Evolutionary conservation across 37 sponge, comb jelly and placozoan genomes (phyloP), one percentile per base, ranked within the genome.

Genomic region (Cladorhizidae sp.): DNA sequence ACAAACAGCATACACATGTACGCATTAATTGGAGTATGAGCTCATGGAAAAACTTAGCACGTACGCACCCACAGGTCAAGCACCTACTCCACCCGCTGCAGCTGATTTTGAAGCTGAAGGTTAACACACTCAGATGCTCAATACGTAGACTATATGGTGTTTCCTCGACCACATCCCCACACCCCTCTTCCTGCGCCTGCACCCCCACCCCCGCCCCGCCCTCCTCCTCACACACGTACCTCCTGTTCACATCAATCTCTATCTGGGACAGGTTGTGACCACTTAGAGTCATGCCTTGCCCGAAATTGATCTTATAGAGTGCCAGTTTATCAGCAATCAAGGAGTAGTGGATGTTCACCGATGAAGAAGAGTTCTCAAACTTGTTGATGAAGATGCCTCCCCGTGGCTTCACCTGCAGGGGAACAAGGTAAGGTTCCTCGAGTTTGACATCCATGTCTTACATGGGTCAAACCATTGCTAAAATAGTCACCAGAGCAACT

Each of bases 241-340:
- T 80, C 36, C 87, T 55, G 56, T 86, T 75, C 1, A 86, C 41
- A n/a, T 78, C 86, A 3, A 72, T 21, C 22, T 32, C 69, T 62
- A 73, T 41, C 75, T 63, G 12, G 21, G 21, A 23, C 14, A 11
- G 14, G 33, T 25, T 23, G 28, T 43, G 40, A 8, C 45, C 35
- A 42, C 32, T 59, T 20, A 20, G 1, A 1, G 1, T 37, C 23
- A 51, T 33, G 55, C 21, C 26, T 2, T 51, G 42, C n/a, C 1
- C 28, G 9, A 28, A 45, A 3, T 50, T 5, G n/a, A 25, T 29
- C 31, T 57, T 57, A 33, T 73, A 82, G 29, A 90, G 58, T 1
- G 63, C 72, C 14, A 90, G 69, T 40, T 86, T 74, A 35, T 85
- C 64, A n/a, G 83, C 87, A 38, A 91, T 78, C 37, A 86, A 71